A percentile compares a stretch with the other conserved stretches of the same genome.
These are phyloP conservation scores for Graptemys geographica DNA, from an alignment of 2,797 vertebrate genomes.

Conservation along the genomic window DNA sequence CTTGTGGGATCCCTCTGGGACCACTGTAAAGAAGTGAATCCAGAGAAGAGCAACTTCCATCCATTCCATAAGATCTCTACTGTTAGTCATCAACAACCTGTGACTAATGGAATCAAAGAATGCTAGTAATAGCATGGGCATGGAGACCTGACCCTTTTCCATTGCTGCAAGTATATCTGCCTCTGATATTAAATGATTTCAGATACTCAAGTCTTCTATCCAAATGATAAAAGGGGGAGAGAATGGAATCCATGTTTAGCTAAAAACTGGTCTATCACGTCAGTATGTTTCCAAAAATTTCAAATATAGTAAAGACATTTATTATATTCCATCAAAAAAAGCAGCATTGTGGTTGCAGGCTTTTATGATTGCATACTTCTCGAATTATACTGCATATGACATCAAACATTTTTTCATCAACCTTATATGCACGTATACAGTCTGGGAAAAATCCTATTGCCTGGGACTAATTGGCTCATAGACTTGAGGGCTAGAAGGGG, in stretches of 20 bases:
- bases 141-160: not conserved
- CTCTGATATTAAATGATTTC: not conserved
- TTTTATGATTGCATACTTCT: not conserved
- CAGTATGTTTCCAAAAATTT: not conserved
- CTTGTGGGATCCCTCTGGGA: not conserved
- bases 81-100: not conserved
- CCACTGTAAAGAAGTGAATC: not conserved
- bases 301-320: not conserved
- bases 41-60: not conserved
- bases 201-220: not conserved
- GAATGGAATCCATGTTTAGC: not conserved
- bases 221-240: not conserved
- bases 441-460: not conserved
- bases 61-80: not conserved
- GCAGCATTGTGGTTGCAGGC: not conserved
- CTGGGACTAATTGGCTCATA: not conserved
- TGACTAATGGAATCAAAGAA: not conserved
- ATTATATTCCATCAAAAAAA: not conserved
- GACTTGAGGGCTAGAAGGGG: not conserved
- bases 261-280: not conserved
- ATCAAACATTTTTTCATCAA: not conserved
- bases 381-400: not conserved
- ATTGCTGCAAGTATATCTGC: not conserved
- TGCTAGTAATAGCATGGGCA: not conserved
- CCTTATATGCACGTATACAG: not conserved